These are phyloP conservation scores for Acanthurus tractus DNA, from an alignment of 2,797 vertebrate species.

Conservation along the genomic window DNA sequence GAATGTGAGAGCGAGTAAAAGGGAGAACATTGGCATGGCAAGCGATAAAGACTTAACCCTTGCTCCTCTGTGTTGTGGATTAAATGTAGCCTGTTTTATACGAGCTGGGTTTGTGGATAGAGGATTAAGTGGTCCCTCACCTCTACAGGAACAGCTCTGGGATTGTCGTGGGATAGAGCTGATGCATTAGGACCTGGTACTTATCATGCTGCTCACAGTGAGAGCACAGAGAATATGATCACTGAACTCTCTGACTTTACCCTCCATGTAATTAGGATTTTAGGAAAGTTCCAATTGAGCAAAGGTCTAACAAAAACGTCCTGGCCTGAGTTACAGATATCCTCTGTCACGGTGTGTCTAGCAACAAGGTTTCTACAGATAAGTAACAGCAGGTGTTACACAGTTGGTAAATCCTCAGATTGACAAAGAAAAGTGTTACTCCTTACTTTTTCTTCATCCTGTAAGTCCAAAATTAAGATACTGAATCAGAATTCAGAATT, in stretches of 20 bases:
- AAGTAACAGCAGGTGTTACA: slow-evolving; percentile 31
- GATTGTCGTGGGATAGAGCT: slow-evolving; percentile 54
- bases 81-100: slow-evolving; percentile 70
- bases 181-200: slow-evolving; percentile 43
- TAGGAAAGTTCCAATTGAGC: slow-evolving; percentile 24
- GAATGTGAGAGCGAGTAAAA: slow-evolving; percentile 42
- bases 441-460: not conserved
- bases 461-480: too few relatives aligned
- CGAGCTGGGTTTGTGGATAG: slow-evolving; percentile 47
- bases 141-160: slow-evolving; percentile 52
- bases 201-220: slow-evolving; percentile 46
- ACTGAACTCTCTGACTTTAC: slow-evolving; percentile 34
- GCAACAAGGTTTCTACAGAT: slow-evolving; percentile 12
- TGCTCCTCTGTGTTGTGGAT: slow-evolving; percentile 66
- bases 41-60: slow-evolving; percentile 64
- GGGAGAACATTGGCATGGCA: slow-evolving; percentile 47
- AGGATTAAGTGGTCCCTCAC: slow-evolving; percentile 70
- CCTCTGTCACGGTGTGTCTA: slow-evolving; percentile 45
- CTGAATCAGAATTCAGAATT: too few relatives aligned
- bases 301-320: slow-evolving; percentile 26
- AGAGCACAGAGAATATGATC: slow-evolving; percentile 36
- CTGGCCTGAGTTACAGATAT: slow-evolving; percentile 33
- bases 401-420: slow-evolving; percentile 8
- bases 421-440: not conserved
- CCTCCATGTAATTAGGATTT: slow-evolving; percentile 54